Evolutionary conservation across 2,797 vertebrate species (phyloP).

Genomic region (Florisuga fusca): DNA sequence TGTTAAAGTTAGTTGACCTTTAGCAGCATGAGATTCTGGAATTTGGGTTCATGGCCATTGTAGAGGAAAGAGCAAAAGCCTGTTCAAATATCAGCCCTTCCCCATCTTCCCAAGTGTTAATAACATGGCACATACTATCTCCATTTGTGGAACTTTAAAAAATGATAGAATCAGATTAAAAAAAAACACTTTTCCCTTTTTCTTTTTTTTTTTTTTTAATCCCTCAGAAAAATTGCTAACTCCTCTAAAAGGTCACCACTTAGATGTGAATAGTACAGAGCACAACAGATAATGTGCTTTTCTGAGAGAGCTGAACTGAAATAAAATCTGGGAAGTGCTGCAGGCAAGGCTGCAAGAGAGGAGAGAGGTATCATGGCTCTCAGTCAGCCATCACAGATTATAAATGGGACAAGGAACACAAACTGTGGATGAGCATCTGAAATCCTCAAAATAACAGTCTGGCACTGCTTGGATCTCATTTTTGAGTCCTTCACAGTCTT

Average conservation of each 20-base stretch:
- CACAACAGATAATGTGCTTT: background rate
- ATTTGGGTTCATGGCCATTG: background rate
- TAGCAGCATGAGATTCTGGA: background rate
- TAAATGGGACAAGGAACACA: background rate
- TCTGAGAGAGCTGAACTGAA: background rate
- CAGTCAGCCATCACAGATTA: background rate
- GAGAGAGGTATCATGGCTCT: background rate
- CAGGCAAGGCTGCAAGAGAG: background rate
- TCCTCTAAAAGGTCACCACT: constrained; percentile 33
- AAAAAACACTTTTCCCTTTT: background rate
- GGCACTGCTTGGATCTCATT: background rate
- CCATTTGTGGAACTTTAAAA: constrained; percentile 6
- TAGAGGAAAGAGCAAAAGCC: background rate
- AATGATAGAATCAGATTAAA: background rate
- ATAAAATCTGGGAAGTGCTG: background rate
- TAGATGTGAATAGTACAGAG: background rate
- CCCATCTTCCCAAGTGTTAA: background rate
- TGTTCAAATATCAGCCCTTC: constrained; percentile 21
- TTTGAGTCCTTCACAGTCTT: background rate
- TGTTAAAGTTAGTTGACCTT: background rate
- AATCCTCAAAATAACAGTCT: background rate
- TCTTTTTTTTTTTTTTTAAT: too few relatives aligned
- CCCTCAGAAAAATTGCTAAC: background rate
- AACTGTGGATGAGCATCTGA: background rate
- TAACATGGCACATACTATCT: background rate